A percentile compares a stretch with the other conserved stretches of the same genome.
phyloP scores from a whole-genome alignment of 2,888 invertebrate species.

The Tipula helvola region DNA sequence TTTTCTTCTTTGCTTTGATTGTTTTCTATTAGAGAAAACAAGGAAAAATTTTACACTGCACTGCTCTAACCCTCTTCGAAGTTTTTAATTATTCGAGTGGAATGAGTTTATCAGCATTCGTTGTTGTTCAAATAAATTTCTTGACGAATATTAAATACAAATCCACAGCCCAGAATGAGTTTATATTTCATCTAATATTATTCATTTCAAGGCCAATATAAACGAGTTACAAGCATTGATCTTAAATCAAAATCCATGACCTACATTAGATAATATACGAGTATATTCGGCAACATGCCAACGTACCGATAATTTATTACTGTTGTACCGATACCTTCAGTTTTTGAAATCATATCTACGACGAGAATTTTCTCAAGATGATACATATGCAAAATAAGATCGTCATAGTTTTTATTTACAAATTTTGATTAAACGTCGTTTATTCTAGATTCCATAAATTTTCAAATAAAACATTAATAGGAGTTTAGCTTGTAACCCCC shows the following conservation, averaged over 20 bases:
- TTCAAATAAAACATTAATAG: background rate
- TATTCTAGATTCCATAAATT: background rate
- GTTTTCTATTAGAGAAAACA: too few species aligned
- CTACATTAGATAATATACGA: background rate
- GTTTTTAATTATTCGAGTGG: too few species aligned
- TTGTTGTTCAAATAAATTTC: too few species aligned
- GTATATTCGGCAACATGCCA: background rate
- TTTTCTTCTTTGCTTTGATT: too few species aligned
- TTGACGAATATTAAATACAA: too few species aligned
- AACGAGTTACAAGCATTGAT: background rate
- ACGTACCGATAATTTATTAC: background rate
- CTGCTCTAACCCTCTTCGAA: too few species aligned
- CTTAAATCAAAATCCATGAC: background rate
- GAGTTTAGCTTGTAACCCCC: background rate
- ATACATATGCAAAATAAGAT: background rate
- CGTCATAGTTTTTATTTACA: background rate
- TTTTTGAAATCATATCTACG: background rate
- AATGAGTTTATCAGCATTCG: too few species aligned
- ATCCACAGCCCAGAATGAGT: too few species aligned
- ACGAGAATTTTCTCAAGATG: background rate
- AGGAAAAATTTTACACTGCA: too few species aligned
- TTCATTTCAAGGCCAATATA: too few species aligned
- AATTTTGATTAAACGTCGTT: background rate
- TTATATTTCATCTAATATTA: too few species aligned
- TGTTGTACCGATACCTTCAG: background rate